These are phyloP conservation scores for Leptinotarsa texana DNA, from an alignment of 1,140 invertebrate species.

Conservation along the genomic window DNA sequence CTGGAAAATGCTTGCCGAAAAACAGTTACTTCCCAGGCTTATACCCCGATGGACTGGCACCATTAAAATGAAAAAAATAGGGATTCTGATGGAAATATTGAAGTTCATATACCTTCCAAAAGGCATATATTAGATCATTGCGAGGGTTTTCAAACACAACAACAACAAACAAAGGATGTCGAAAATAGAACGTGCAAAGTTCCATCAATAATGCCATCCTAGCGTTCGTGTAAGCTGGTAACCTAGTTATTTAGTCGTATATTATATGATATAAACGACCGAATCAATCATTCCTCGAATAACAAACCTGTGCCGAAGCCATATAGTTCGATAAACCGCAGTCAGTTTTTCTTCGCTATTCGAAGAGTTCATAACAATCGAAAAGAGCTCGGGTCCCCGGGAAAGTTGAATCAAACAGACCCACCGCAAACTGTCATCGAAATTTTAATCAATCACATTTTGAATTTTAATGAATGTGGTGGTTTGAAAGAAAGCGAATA, in stretches of 20 bases:
- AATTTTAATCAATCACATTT: slow-evolving; percentile 39
- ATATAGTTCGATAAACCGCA: slow-evolving; percentile 21
- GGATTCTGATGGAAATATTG: too few relatives aligned
- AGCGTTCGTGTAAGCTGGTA: slow-evolving; percentile 9
- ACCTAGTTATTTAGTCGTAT: slow-evolving; percentile 24
- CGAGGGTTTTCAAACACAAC: too few relatives aligned
- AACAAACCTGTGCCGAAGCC: slow-evolving; percentile 11
- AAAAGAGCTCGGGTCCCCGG: slow-evolving; percentile 20
- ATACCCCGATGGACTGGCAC: too few relatives aligned
- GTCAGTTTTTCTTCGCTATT: slow-evolving; percentile 30
- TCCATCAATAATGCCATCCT: slow-evolving; percentile 4
- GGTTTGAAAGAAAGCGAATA: not conserved
- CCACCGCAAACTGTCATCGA: slow-evolving; percentile 33
- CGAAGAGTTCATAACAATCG: slow-evolving; percentile 24
- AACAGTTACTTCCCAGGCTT: too few relatives aligned
- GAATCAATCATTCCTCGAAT: slow-evolving; percentile 36
- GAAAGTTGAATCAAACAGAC: slow-evolving; percentile 10
- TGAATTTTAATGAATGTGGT: not conserved
- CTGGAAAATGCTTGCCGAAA: too few relatives aligned
- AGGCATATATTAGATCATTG: too few relatives aligned
- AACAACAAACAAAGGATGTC: not conserved
- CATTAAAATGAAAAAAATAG: too few relatives aligned
- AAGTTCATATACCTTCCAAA: too few relatives aligned
- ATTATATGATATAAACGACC: slow-evolving; percentile 23
- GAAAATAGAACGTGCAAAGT: not conserved